Base-by-base conservation (phyloP, 2,113 vertebrate genomes). In the Scortum barcoo region DNA sequence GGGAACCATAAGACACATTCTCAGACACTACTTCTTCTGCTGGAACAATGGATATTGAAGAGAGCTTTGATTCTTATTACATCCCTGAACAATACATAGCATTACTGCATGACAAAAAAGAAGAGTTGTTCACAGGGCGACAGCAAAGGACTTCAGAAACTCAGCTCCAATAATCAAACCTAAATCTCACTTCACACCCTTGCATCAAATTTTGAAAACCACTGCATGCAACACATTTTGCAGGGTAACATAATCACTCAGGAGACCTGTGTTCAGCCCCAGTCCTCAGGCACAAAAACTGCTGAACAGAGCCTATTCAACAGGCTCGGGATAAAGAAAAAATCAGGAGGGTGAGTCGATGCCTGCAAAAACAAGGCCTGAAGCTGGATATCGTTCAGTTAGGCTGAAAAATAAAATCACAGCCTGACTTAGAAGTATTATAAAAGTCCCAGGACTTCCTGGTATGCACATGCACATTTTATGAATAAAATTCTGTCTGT, bases 181-280 rank as follows among this genome's bases (percentile, higher is more conserved):
- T 26, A 60, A 46, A 82, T 54, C 36, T 20, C 42, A 42, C 46
- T 46, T 80, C 58, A 78, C 74, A 50, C 68, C 58, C 50, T 48
- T 72, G 68, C 9, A 66, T 56, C n/a, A 68, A n/a, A 24, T 46
- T 53, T 65, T 57, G 5, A 40, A 50, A 63, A 42, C 14, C n/a
- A 50, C 1, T 40, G 72, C 66, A 48, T 40, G 19, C 28, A 70
- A 30, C 30, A 57, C 24, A 42, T 69, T 53, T 33, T 24, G 14
- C 60, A n/a, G 19, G 42, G 24, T 30, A 68, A 61, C 54, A 72
- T 20, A 69, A 44, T 42, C 61, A 53, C 42, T 65, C 28, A 57
- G 46, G 30, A 71, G 50, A 42, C 24, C 38, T 54, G 24, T 17
- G 42, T 71, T 48, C 28, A 62, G 61, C 42, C 28, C 2, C 60